Evolutionary conservation across 2,888 invertebrate genomes (phyloP).

Genomic region (Mythimna vitellina): DNA sequence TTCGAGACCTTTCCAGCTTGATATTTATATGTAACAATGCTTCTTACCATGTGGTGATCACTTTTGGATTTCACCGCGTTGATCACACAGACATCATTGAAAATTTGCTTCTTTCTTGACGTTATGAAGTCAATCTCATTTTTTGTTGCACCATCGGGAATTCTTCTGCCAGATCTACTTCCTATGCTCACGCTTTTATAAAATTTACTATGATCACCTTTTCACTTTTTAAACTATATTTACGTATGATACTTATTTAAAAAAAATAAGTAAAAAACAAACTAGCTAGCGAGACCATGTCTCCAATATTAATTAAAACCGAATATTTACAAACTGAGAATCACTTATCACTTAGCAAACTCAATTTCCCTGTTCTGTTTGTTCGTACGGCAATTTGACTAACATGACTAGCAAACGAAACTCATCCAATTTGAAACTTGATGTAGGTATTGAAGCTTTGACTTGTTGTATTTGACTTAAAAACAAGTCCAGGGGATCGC

Average conservation of each 20-base stretch:
- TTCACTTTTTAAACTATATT: not conserved
- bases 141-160: too few relatives aligned
- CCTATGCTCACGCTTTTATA: too few relatives aligned
- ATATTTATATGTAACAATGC: too few relatives aligned
- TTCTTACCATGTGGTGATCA: too few relatives aligned
- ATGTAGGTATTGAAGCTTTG: constrained; percentile 34
- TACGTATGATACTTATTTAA: constrained; percentile 1
- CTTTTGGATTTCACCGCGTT: too few relatives aligned
- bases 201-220: not conserved
- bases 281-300: constrained; percentile 10
- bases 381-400: constrained; percentile 60
- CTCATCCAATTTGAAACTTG: constrained; percentile 55
- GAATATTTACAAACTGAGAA: constrained; percentile 48
- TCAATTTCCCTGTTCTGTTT: constrained; percentile 53
- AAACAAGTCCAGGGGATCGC: constrained; percentile 28
- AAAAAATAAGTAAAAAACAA: constrained; percentile 1
- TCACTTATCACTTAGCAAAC: constrained; percentile 43
- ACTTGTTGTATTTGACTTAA: constrained; percentile 51
- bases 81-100: too few relatives aligned
- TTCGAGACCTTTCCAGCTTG: too few relatives aligned
- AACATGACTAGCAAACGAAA: constrained; percentile 52
- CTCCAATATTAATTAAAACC: constrained; percentile 46
- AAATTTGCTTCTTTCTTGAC: too few relatives aligned
- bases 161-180: too few relatives aligned
- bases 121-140: too few relatives aligned